Base-by-base conservation (phyloP, 2,113 vertebrate species). In the Petrocephalus microphthalmus region DNA sequence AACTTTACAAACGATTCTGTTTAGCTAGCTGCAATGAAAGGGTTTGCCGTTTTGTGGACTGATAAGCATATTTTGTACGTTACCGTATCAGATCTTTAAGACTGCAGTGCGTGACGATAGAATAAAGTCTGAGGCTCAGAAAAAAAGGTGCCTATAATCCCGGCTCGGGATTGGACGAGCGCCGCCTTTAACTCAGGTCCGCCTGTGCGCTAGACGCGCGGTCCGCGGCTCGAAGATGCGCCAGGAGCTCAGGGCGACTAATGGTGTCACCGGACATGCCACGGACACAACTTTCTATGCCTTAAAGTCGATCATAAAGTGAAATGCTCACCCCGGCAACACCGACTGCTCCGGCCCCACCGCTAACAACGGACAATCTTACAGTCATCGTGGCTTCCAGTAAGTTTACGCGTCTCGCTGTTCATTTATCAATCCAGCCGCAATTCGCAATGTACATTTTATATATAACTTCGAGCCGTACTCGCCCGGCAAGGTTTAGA, bases 371-470 rank as follows among this genome's bases (percentile, higher is more conserved):
- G 22, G 94, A 95, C 33, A 93, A 95, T 88, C 89, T 96, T 91
- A 94, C 93, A 2, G 91, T 94, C 89, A 88, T 95, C 42, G 93
- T 92, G 89, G 95, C 94, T 0, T 93, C 94, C 84, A 93, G 95
- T 96, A 91, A 96, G 95, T 95, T 74, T 7, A 29, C 64, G 45
- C 13, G 29, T 87, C 17, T 71, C 29, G 33, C 47, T 19, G 6
- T 47, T 37, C 7, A 8, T 64, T 22, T 25, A 45, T 53, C n/a
- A 47, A 49, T 37, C 2, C 29, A 33, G n/a, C 7, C 10, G 56
- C 25, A 54, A 37, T 86, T 45, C 17, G 19, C 22, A 86, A 52
- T 37, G 15, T 86, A 20, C 49, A 20, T 42, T 60, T 64, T 8
- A 22, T 37, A 7, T 47, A n/a, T n/a, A 47, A 19, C 11, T 42